Conservation (phyloP, 2,888 invertebrate genomes). For the Spilosoma lubricipeda region DNA sequence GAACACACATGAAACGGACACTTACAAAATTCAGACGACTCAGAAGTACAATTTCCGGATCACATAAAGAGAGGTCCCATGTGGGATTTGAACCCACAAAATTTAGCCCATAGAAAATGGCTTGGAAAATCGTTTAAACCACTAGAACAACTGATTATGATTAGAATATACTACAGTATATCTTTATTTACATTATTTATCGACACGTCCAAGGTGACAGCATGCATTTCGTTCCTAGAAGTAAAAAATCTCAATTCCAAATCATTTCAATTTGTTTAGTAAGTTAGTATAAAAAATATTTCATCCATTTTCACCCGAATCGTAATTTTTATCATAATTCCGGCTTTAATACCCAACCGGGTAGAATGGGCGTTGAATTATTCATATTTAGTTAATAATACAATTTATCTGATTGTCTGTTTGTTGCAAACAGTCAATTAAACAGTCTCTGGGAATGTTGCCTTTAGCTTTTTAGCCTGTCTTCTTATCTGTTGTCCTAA, state of each 20-base stretch:
- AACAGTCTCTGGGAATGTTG: conserved; percentile 17
- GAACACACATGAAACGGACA: too few species aligned
- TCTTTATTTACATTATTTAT: too few species aligned
- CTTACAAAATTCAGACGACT: too few species aligned
- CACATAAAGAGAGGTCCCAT: too few species aligned
- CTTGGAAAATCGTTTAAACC: too few species aligned
- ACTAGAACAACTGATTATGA: too few species aligned
- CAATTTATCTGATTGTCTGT: conserved; percentile 42
- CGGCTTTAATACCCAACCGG: conserved; percentile 52
- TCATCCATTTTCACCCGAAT: conserved; percentile 45
- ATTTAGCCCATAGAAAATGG: too few species aligned
- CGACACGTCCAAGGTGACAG: background rate
- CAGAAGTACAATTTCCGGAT: too few species aligned
- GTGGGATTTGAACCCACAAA: too few species aligned
- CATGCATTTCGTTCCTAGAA: background rate
- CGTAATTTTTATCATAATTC: conserved; percentile 43
- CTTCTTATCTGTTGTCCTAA: conserved; percentile 1
- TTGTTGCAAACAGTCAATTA: conserved; percentile 35
- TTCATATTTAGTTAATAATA: conserved; percentile 57
- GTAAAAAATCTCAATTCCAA: conserved; percentile 41
- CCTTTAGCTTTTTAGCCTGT: conserved; percentile 10
- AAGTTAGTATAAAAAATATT: conserved; percentile 45
- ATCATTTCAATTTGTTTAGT: conserved; percentile 40
- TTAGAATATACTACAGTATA: too few species aligned
- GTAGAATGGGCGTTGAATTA: conserved; percentile 59